Evolutionary conservation across 2,888 invertebrate genomes (phyloP), one percentile per base, ranked within the genome.

Genomic region (Mesodorylaimus sp.): DNA sequence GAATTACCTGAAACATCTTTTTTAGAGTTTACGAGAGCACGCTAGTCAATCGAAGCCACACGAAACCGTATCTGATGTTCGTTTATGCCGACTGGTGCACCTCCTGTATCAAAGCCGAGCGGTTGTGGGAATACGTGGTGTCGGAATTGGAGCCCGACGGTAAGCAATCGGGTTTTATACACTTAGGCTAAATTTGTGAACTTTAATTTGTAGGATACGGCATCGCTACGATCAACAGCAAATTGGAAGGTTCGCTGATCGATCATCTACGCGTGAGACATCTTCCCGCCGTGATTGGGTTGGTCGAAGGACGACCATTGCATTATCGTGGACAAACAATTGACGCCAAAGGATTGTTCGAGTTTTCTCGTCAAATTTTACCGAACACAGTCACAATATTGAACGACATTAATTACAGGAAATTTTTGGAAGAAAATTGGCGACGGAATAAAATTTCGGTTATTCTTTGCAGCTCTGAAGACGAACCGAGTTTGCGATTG

Each of bases 31-130:
- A 65, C 55, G 61, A 66, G 50, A 61, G 59, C 1, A 60, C 57
- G 19, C 54, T 68, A 19, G 50, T 65, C 21, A 63, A 65, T 1
- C 64, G 63, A 49, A 67, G 66, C 47, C 51, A 61, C 47, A 56
- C 53, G 23, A 66, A 66, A 53, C 72, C 72, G 2, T 70, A 63
- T 55, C 60, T 72, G 16, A 58, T 72, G 19, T 72, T 69, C 52
- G 66, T 63, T 3, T 71, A 68, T 55, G 61, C 67, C 3, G 67
- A 69, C 54, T 69, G 68, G 58, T 72, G 72, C 53, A 67, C 67
- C 52, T 59, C 62, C 52, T 72, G 71, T 55, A 66, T 68, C 58
- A 58, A 63, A 27, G 59, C 69, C 32, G 68, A 70, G 52, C 61
- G 60, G 7, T 55, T 66, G 5, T 65, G 71, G 61, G 68, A 68